These are phyloP conservation scores for Calliopum simillimum DNA, from an alignment of 2,888 invertebrate species.

Conservation along the genomic window DNA sequence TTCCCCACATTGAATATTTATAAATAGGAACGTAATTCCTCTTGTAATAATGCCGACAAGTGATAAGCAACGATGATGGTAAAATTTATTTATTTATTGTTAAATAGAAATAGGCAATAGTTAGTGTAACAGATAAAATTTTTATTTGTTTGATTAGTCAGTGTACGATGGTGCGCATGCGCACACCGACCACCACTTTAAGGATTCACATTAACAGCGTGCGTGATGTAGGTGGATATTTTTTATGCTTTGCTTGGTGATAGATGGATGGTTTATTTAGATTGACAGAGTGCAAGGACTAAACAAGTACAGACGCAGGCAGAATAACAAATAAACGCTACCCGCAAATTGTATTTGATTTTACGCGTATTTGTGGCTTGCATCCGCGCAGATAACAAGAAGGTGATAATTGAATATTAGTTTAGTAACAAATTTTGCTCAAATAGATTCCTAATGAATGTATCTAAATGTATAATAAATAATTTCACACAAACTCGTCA, in stretches of 20 bases:
- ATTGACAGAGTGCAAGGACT: background rate
- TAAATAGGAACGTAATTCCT: no score
- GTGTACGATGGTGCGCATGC: constrained; percentile 15
- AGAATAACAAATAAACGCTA: constrained; percentile 4
- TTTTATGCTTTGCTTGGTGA: background rate
- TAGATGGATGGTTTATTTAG: background rate
- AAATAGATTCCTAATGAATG: constrained; percentile 33
- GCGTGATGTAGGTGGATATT: constrained; percentile 2
- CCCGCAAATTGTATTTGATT: constrained; percentile 27
- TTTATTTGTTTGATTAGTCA: constrained; percentile 25
- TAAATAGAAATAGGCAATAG: no score
- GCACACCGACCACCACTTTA: constrained; percentile 24
- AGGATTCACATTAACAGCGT: constrained; percentile 12
- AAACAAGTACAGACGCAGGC: constrained; percentile 21
- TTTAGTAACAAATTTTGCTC: constrained; percentile 46
- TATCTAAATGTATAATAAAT: background rate
- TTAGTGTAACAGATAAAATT: constrained; percentile 16
- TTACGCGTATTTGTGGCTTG: constrained; percentile 40
- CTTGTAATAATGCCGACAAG: constrained; percentile 1
- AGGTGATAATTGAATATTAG: constrained; percentile 59
- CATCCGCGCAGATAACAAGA: constrained; percentile 52
- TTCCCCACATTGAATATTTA: no score
- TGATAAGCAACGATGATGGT: background rate
- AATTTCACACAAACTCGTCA: constrained; percentile 4
- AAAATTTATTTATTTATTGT: background rate